Base-by-base conservation (phyloP, 1,140 invertebrate genomes). In the Bicyclus anynana region DNA sequence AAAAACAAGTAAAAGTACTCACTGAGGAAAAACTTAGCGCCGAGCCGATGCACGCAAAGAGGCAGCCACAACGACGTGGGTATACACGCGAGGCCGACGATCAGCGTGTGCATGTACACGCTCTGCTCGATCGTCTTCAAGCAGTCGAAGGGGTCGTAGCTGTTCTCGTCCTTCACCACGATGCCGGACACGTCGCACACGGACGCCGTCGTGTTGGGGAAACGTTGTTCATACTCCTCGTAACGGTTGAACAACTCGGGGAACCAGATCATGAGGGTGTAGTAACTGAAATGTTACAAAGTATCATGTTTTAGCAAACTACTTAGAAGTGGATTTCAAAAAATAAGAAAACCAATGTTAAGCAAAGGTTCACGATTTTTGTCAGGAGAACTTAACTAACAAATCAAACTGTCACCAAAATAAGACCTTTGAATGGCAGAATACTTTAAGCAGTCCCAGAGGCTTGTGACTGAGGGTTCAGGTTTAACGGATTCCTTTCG, bases 211-310 rank as follows among this genome's bases (percentile, higher is more conserved):
- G 91, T 78, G 23, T 91, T 91, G 0, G 93, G 93, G 90, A 93
- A 89, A 0, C 79, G 65, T 13, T 84, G 73, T 66, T 94, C 93
- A 73, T 92, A 94, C 46, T 93, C 91, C 65, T 94, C 93, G 72
- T 94, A 94, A 57, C 94, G 92, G 77, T 92, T 91, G 83, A 95
- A 95, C 65, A 95, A 84, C 75, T 95, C 94, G 6, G 94, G 94
- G 80, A 95, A 95, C 94, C 94, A 95, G 57, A 95, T 92, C 94
- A 95, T 95, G 2, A 95, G 84, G 1, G 94, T 95, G 77, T 95
- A 95, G 75, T 95, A 95, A 68, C 94, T 95, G 75, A 2, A 69
- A 66, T 40, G 12, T 23, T 6, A 14, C 7, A 3, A 12, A 3
- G 3, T 33, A 33, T 33, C n/a, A n/a, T n/a, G n/a, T 33, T 33